A percentile compares a stretch with the other conserved stretches of the same genome.
These are phyloP conservation scores for Melanargia galathea DNA, from an alignment of 2,888 invertebrate genomes.

Conservation along the genomic window DNA sequence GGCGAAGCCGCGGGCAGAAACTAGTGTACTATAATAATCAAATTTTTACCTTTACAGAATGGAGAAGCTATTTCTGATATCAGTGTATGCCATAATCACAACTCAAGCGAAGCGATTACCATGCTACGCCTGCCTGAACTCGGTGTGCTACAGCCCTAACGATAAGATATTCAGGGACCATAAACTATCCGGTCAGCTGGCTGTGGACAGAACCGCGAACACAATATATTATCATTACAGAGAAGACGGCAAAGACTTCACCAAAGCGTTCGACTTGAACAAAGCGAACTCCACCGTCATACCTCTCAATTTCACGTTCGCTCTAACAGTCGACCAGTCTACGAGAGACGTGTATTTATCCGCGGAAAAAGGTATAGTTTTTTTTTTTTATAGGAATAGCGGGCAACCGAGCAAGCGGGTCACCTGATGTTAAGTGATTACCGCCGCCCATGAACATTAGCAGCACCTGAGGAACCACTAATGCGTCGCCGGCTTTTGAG, in stretches of 20 bases:
- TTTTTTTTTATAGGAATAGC: too few relatives aligned
- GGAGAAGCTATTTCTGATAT: constrained; percentile 42
- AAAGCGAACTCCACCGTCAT: constrained; percentile 51
- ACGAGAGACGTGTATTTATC: constrained; percentile 60
- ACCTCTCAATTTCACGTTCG: constrained; percentile 60
- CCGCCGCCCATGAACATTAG: too few relatives aligned
- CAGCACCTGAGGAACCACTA: too few relatives aligned
- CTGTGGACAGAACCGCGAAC: constrained; percentile 59
- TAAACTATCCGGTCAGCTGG: constrained; percentile 62
- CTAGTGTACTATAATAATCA: neutral
- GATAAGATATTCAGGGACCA: constrained; percentile 53
- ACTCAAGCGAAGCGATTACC: constrained; percentile 36
- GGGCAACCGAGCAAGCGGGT: too few relatives aligned
- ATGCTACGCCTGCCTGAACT: constrained; percentile 64
- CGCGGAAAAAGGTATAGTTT: constrained; percentile 58
- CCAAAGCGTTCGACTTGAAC: constrained; percentile 59
- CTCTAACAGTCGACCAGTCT: constrained; percentile 57
- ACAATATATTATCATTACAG: constrained; percentile 64
- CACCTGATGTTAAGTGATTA: too few relatives aligned
- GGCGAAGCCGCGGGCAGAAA: too few relatives aligned
- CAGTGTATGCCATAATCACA: constrained; percentile 35
- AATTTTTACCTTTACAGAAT: constrained; percentile 26
- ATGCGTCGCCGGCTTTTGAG: too few relatives aligned
- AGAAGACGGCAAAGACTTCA: constrained; percentile 52
- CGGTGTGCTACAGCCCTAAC: constrained; percentile 55